A percentile compares a stretch with the other conserved stretches of the same genome.
Evolutionary conservation across 2,888 invertebrate genomes (phyloP).

Genomic region (Amiota minor): DNA sequence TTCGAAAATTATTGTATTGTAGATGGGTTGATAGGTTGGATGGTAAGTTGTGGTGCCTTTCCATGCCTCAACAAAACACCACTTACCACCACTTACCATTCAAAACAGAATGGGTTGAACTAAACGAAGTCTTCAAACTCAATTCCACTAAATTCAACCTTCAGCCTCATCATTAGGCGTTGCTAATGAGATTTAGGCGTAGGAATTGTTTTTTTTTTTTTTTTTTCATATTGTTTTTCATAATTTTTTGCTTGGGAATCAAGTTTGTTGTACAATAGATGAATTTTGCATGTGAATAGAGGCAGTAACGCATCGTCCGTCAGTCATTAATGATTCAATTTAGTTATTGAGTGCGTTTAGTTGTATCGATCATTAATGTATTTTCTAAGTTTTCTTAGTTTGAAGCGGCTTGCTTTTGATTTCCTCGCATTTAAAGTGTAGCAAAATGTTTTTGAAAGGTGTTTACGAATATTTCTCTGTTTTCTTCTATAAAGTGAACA

Average conservation of each 20-base stretch:
- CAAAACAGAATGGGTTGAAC: too few species aligned
- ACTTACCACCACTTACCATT: too few species aligned
- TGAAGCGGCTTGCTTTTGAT: neutral
- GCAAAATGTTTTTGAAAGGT: slow-evolving; percentile 19
- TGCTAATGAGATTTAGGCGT: slow-evolving; percentile 24
- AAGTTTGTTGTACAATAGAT: slow-evolving; percentile 8
- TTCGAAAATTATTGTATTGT: neutral
- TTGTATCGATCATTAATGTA: neutral
- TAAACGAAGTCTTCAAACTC: too few species aligned
- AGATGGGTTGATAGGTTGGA: too few species aligned
- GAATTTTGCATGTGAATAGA: slow-evolving; percentile 49
- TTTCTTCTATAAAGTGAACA: neutral
- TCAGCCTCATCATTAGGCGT: slow-evolving; percentile 2
- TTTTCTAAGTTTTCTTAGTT: neutral
- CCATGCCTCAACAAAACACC: too few species aligned
- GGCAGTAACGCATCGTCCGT: slow-evolving; percentile 29
- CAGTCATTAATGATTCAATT: slow-evolving; percentile 47
- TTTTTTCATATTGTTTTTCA: neutral
- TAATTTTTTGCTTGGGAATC: slow-evolving; percentile 1
- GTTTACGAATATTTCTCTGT: neutral
- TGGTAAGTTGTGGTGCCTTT: too few species aligned
- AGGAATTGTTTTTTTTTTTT: neutral
- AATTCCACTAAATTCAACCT: too few species aligned
- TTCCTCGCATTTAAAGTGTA: neutral
- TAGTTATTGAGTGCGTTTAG: slow-evolving; percentile 39